phyloP scores from a whole-genome alignment of 2,888 invertebrate species.

The Steinernema carpocapsae region DNA sequence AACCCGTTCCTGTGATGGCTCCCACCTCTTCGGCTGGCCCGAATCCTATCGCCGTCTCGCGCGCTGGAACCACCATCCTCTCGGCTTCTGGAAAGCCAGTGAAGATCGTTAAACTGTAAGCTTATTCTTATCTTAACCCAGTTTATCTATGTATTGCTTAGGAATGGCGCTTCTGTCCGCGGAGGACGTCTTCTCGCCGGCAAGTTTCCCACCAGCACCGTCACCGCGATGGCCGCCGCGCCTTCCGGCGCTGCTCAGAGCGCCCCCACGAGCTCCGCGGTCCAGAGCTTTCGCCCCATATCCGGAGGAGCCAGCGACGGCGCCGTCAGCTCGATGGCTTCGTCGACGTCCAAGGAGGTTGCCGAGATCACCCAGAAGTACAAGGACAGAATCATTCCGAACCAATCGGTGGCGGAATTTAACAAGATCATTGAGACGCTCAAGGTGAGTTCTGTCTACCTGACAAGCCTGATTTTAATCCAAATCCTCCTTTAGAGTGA shows the following conservation, averaged over 20 bases:
- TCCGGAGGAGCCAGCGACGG: conserved; percentile 13
- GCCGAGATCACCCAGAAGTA: conserved; percentile 24
- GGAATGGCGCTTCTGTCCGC: conserved; percentile 9
- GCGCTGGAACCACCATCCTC: not conserved
- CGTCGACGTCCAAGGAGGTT: conserved; percentile 12
- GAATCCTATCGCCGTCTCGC: not conserved
- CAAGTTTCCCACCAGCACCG: not conserved
- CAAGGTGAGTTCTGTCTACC: no score
- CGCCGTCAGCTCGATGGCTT: conserved; percentile 25
- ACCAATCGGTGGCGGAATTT: conserved; percentile 3
- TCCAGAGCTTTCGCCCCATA: not conserved
- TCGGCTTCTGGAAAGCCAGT: conserved; percentile 20
- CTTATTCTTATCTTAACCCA: not conserved
- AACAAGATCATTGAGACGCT: conserved; percentile 20
- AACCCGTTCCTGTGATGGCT: not conserved
- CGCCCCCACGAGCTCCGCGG: not conserved
- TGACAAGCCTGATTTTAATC: no score
- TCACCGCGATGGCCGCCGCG: not conserved
- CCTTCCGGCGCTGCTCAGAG: not conserved
- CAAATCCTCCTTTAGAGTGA: not conserved
- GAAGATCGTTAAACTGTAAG: conserved; percentile 30
- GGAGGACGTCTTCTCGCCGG: conserved; percentile 1
- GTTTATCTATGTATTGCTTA: not conserved
- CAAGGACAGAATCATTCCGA: conserved; percentile 15
- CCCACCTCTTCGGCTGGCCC: not conserved